Evolutionary conservation across 2,888 invertebrate genomes (phyloP).

Genomic region (Cataglyphis albicans): DNA sequence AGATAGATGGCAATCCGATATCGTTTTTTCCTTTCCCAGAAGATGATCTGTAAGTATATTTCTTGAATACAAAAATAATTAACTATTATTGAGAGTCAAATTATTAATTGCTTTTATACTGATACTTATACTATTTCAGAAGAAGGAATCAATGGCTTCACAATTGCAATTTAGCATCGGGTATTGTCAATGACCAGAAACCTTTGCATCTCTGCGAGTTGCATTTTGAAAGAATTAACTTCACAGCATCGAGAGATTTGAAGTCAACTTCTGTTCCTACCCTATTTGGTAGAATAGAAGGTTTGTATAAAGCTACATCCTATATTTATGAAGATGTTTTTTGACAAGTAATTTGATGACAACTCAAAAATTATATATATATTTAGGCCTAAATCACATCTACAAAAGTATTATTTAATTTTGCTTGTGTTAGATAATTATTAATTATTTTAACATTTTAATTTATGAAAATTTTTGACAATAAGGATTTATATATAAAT

Average conservation of each 20-base stretch:
- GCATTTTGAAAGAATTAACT: constrained; percentile 72
- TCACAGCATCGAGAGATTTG: constrained; percentile 60
- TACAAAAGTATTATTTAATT: background rate
- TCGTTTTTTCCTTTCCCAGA: constrained; percentile 71
- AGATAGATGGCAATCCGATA: constrained; percentile 65
- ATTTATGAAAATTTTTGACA: background rate
- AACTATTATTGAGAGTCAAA: background rate
- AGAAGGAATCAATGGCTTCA: constrained; percentile 68
- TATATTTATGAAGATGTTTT: background rate
- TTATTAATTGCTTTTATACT: background rate
- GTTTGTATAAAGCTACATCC: constrained; percentile 43
- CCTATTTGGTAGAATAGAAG: constrained; percentile 67
- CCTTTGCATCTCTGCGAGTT: constrained; percentile 70
- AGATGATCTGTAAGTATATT: constrained; percentile 68
- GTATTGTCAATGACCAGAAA: background rate
- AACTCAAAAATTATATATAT: background rate
- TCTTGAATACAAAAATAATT: background rate
- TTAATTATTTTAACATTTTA: background rate
- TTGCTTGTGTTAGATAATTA: background rate
- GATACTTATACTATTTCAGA: constrained; percentile 57
- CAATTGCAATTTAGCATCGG: constrained; percentile 57
- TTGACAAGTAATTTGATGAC: background rate
- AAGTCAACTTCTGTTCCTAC: constrained; percentile 70
- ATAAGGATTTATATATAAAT: constrained; percentile 2
- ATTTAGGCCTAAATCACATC: background rate